These are phyloP conservation scores for Sebastes jordani DNA, from an alignment of 2,797 vertebrate genomes.

Conservation along the genomic window DNA sequence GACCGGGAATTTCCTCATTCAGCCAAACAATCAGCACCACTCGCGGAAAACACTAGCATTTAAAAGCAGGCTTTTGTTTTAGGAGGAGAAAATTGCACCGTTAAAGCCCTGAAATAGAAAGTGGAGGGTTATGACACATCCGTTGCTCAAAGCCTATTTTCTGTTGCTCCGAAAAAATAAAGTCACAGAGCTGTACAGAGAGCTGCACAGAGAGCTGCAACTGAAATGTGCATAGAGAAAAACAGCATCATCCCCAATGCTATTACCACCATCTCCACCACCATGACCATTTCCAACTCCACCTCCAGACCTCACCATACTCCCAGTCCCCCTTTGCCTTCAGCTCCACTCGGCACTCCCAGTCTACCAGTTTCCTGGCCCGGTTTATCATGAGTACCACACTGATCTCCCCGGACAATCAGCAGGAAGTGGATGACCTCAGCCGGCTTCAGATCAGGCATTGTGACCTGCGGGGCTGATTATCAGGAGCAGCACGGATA, in stretches of 20 bases:
- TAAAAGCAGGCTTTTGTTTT: slow-evolving; percentile 62
- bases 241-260: not conserved
- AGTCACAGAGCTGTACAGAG: not conserved
- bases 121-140: slow-evolving; percentile 49
- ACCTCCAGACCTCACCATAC: not conserved
- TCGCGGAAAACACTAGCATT: slow-evolving; percentile 24
- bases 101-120: slow-evolving; percentile 59
- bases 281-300: slow-evolving; percentile 4
- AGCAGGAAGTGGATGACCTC: slow-evolving; percentile 69
- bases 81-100: slow-evolving; percentile 59
- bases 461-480: slow-evolving; percentile 40
- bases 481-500: slow-evolving; percentile 54
- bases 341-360: slow-evolving; percentile 24
- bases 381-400: slow-evolving; percentile 53
- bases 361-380: slow-evolving; percentile 55
- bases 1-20: slow-evolving; percentile 26
- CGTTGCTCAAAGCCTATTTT: slow-evolving; percentile 32
- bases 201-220: slow-evolving; percentile 15
- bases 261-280: slow-evolving; percentile 2
- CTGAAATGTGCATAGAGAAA: slow-evolving; percentile 13
- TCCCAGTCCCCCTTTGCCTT: slow-evolving; percentile 21
- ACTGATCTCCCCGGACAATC: slow-evolving; percentile 60
- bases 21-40: slow-evolving; percentile 13
- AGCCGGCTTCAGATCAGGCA: slow-evolving; percentile 31
- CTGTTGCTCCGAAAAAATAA: slow-evolving; percentile 1